Evolutionary conservation across 1,140 invertebrate genomes (phyloP).

Genomic region (Drosophila arizonae): DNA sequence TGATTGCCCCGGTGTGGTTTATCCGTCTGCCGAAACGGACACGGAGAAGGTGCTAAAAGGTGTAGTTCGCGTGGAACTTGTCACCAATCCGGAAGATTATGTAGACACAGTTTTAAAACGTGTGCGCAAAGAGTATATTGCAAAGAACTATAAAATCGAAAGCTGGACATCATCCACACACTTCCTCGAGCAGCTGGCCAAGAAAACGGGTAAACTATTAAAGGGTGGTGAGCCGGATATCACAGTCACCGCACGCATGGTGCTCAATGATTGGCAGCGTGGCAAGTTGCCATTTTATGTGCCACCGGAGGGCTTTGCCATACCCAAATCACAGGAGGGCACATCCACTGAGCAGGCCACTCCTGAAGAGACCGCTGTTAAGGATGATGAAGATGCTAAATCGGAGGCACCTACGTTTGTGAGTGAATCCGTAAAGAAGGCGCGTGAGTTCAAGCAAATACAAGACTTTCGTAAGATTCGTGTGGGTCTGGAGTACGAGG

Average conservation of each 20-base stretch:
- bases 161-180: constrained; percentile 91
- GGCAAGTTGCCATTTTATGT: constrained; percentile 98
- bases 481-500: constrained; percentile 88
- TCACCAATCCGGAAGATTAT: constrained; percentile 97
- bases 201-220: constrained; percentile 93
- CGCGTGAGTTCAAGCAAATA: constrained; percentile 82
- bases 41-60: constrained; percentile 98
- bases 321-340: constrained; percentile 83
- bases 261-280: constrained; percentile 99
- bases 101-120: constrained; percentile 93
- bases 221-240: constrained; percentile 99
- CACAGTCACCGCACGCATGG: constrained; percentile 93
- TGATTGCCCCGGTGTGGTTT: constrained; percentile 99
- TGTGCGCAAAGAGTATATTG: constrained; percentile 94
- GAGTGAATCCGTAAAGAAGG: constrained; percentile 77
- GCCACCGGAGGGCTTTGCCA: constrained; percentile 90
- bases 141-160: constrained; percentile 95
- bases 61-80: constrained; percentile 96
- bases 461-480: constrained; percentile 93
- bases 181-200: constrained; percentile 96
- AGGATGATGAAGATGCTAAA: constrained; percentile 67
- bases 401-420: constrained; percentile 73
- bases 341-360: constrained; percentile 43
- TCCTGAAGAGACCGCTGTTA: constrained; percentile 21
- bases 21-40: constrained; percentile 95